Evolutionary conservation across 2,888 invertebrate genomes (phyloP).

Genomic region (Orchesellides sinensis): DNA sequence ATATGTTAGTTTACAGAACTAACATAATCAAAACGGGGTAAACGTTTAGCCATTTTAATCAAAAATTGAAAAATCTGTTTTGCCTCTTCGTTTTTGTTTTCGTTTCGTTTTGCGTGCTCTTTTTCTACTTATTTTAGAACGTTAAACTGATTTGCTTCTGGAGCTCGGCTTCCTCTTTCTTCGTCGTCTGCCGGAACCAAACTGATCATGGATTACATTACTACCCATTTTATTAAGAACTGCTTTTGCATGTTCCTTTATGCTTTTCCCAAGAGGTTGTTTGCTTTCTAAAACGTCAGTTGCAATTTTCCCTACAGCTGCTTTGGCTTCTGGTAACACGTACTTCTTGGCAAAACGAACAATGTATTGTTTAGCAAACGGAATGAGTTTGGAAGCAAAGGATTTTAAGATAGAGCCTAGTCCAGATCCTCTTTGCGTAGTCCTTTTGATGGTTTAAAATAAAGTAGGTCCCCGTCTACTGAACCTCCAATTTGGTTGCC

Average conservation of each 20-base stretch:
- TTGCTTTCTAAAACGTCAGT: neutral
- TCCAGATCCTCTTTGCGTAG: slow-evolving; percentile 2
- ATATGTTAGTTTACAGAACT: too few relatives aligned
- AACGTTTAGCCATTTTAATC: too few relatives aligned
- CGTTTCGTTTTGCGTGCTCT: too few relatives aligned
- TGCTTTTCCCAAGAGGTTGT: neutral
- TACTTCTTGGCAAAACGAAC: slow-evolving; percentile 1
- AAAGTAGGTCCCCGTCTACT: neutral
- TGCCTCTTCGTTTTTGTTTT: too few relatives aligned
- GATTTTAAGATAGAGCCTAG: neutral
- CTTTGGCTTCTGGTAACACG: neutral
- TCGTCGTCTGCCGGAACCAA: neutral
- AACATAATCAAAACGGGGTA: too few relatives aligned
- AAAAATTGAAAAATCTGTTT: too few relatives aligned
- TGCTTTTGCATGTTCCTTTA: neutral
- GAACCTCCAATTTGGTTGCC: neutral
- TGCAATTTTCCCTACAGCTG: neutral
- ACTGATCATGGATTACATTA: neutral
- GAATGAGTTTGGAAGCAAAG: neutral
- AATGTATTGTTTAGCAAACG: neutral
- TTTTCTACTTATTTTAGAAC: too few relatives aligned
- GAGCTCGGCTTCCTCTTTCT: too few relatives aligned
- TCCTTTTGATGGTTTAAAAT: neutral
- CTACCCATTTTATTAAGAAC: neutral
- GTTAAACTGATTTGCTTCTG: too few relatives aligned